Evolutionary conservation across 2,888 invertebrate species (phyloP).

Genomic region (Cephus runcator): DNA sequence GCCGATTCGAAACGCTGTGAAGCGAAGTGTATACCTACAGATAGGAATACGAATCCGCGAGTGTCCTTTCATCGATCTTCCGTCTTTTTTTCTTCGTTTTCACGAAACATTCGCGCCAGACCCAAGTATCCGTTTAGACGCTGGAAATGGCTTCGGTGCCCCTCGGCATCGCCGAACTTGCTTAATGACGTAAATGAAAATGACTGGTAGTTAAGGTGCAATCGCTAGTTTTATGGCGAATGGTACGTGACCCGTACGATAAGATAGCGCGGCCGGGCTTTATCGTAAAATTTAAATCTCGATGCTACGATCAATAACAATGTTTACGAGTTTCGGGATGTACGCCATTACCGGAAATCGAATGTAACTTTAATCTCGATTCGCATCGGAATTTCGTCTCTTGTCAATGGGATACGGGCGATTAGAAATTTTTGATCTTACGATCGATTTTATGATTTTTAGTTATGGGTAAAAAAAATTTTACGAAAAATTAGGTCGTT

Average conservation of each 20-base stretch:
- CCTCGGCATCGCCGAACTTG: constrained; percentile 21
- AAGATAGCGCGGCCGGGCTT: constrained; percentile 36
- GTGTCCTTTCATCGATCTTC: constrained; percentile 5
- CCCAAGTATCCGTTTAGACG: constrained; percentile 2
- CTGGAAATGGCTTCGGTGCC: not conserved
- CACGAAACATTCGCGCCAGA: constrained; percentile 25
- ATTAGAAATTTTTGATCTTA: no score
- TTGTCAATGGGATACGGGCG: no score
- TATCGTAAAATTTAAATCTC: not conserved
- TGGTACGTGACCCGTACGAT: constrained; percentile 42
- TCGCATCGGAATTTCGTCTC: no score
- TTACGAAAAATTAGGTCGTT: no score
- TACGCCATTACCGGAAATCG: no score
- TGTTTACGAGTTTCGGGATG: no score
- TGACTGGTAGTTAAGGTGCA: constrained; percentile 49
- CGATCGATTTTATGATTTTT: no score
- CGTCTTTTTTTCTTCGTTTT: constrained; percentile 9
- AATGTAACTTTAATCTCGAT: no score
- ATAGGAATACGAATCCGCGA: constrained; percentile 12
- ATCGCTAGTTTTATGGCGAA: constrained; percentile 47
- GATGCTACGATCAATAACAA: not conserved
- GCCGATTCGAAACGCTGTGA: constrained; percentile 19
- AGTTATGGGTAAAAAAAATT: no score
- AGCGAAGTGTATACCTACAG: constrained; percentile 5
- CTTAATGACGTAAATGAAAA: constrained; percentile 51